These are phyloP conservation scores for Lepus europaeus DNA, from an alignment of 2,113 vertebrate genomes.

Conservation along the genomic window DNA sequence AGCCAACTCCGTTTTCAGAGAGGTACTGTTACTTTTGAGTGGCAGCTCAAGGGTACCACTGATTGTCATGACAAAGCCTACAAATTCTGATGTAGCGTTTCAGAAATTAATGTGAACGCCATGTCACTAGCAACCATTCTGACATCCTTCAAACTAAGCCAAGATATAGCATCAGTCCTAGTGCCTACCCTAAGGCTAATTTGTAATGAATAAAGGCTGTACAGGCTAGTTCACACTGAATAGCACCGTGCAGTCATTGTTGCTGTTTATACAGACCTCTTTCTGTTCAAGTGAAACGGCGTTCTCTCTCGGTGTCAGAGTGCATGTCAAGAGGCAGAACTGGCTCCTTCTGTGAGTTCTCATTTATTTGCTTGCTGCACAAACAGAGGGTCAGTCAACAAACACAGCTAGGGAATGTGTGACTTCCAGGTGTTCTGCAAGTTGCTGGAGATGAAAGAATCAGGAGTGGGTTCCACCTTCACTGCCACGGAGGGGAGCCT, in stretches of 20 bases:
- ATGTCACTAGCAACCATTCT: neutral
- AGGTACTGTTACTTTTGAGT: conserved; percentile 55
- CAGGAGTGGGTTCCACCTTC: neutral
- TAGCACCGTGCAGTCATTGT: neutral
- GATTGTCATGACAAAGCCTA: neutral
- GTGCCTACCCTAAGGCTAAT: neutral
- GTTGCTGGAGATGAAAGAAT: neutral
- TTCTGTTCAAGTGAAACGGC: conserved; percentile 30
- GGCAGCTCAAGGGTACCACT: neutral
- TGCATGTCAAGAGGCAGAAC: conserved; percentile 25
- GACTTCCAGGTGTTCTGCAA: neutral
- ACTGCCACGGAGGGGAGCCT: neutral
- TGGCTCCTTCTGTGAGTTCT: neutral
- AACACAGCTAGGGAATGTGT: neutral
- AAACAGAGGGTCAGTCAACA: neutral
- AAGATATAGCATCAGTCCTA: neutral
- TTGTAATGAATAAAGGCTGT: neutral
- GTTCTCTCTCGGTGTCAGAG: neutral
- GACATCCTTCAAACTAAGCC: conserved; percentile 37
- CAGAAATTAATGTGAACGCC: conserved; percentile 41
- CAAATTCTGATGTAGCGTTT: conserved; percentile 61
- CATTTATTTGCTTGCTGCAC: neutral
- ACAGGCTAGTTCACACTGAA: neutral
- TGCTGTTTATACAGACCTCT: neutral
- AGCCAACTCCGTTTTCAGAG: conserved; percentile 38